These are phyloP conservation scores for Watsonalla cultraria DNA, from an alignment of 2,888 invertebrate species.

Conservation along the genomic window DNA sequence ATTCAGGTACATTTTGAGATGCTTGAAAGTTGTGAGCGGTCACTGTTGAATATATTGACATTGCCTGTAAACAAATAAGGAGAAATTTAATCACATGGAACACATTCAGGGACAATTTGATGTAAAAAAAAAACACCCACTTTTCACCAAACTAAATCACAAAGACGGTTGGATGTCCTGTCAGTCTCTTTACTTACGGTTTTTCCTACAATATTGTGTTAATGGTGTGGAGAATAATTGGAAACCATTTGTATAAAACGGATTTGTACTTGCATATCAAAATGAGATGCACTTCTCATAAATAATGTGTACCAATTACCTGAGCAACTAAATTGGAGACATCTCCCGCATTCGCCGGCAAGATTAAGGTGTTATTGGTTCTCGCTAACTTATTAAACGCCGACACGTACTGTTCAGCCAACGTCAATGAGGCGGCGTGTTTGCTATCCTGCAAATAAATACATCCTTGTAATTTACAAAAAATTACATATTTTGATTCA, in stretches of 20 bases:
- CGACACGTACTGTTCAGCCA: conserved; percentile 97
- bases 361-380: conserved; percentile 94
- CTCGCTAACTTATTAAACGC: conserved; percentile 97
- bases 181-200: too few species aligned
- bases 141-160: too few species aligned
- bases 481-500: too few species aligned
- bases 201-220: too few species aligned
- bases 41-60: conserved; percentile 80
- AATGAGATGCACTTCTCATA: too few species aligned
- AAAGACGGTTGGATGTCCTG: too few species aligned
- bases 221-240: too few species aligned
- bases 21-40: conserved; percentile 52
- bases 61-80: conserved; percentile 67
- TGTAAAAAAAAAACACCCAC: too few species aligned
- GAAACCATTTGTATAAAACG: background rate
- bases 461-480: background rate
- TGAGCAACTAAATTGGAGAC: conserved; percentile 88
- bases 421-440: conserved; percentile 92
- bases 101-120: too few species aligned
- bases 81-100: background rate
- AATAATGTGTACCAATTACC: too few species aligned
- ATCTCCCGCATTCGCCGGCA: conserved; percentile 94
- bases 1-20: conserved; percentile 32
- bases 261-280: background rate
- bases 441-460: conserved; percentile 81